Percentiles rank a stretch among this genome's conserved stretches.
Conservation (phyloP, 2,113 vertebrate genomes). For the Tetraodon nigroviridis region DNA sequence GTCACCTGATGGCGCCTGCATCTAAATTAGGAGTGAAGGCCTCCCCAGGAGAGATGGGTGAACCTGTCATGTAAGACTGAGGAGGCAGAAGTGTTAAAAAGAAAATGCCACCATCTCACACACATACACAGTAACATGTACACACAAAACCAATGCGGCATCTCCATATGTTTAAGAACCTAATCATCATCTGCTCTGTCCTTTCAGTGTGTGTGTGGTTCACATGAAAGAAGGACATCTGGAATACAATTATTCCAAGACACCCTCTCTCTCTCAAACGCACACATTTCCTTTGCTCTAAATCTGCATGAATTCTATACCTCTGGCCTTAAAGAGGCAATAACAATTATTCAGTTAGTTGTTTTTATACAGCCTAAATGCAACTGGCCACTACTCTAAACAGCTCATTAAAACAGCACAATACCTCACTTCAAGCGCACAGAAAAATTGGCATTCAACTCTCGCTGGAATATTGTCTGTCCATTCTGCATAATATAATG, state of each 20-base stretch:
- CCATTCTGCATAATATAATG: constrained; percentile 53
- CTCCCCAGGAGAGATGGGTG: constrained; percentile 68
- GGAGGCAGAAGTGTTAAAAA: constrained; percentile 43
- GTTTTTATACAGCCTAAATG: constrained; percentile 50
- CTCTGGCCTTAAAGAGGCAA: constrained; percentile 63
- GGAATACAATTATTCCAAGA: constrained; percentile 64
- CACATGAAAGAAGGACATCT: constrained; percentile 61
- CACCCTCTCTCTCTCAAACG: constrained; percentile 13
- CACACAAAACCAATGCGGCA: constrained; percentile 30
- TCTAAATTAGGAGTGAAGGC: constrained; percentile 73
- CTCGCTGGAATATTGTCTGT: constrained; percentile 46
- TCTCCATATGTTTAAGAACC: constrained; percentile 61
- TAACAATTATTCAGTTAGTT: constrained; percentile 64
- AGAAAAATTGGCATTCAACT: constrained; percentile 48
- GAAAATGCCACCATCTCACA: neutral
- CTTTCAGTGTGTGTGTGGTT: constrained; percentile 34
- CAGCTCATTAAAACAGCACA: constrained; percentile 69
- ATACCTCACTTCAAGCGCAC: constrained; percentile 62
- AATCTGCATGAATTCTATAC: constrained; percentile 67
- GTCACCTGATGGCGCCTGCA: constrained; percentile 53
- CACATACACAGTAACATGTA: constrained; percentile 20
- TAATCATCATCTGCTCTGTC: constrained; percentile 64
- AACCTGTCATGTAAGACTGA: constrained; percentile 67
- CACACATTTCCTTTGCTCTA: constrained; percentile 37
- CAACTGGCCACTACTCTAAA: constrained; percentile 61